Percentiles rank a stretch among this genome's conserved stretches.
Evolutionary conservation across 2,797 vertebrate genomes (phyloP).

Genomic region (Podarcis siculus): DNA sequence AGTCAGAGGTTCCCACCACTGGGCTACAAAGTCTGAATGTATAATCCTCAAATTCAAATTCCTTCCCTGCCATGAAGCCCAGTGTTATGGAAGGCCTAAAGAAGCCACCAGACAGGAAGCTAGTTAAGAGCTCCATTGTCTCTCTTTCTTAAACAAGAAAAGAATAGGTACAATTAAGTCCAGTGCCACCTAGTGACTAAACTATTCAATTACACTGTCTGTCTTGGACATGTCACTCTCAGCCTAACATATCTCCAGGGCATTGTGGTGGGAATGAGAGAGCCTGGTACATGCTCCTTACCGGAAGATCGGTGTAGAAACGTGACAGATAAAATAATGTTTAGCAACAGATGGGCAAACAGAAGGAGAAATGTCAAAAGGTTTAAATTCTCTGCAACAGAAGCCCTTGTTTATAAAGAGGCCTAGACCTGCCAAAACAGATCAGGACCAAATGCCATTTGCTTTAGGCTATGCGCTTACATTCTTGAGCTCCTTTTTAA

Average conservation of each 20-base stretch:
- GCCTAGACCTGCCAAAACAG: neutral
- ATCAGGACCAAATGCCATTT: constrained; percentile 27
- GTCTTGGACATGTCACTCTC: neutral
- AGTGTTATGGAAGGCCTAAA: neutral
- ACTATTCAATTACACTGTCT: neutral
- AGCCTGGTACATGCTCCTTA: neutral
- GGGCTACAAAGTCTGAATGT: neutral
- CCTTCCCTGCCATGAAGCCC: neutral
- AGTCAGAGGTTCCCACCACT: too few relatives aligned
- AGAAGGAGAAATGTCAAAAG: neutral
- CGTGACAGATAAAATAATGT: constrained; percentile 23
- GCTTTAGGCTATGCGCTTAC: constrained; percentile 16
- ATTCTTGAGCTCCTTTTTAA: constrained; percentile 45
- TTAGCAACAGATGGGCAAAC: constrained; percentile 21
- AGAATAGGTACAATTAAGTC: neutral
- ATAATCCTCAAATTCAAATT: neutral
- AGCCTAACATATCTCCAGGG: neutral
- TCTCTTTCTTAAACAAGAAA: neutral
- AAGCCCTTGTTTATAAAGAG: constrained; percentile 3
- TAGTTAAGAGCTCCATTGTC: neutral
- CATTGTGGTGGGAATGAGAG: neutral
- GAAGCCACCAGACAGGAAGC: neutral
- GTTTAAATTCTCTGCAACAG: neutral
- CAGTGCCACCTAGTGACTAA: neutral
- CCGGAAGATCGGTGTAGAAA: neutral